Evolutionary conservation across 2,888 invertebrate species (phyloP).

Genomic region (Ichneumon xanthorius): DNA sequence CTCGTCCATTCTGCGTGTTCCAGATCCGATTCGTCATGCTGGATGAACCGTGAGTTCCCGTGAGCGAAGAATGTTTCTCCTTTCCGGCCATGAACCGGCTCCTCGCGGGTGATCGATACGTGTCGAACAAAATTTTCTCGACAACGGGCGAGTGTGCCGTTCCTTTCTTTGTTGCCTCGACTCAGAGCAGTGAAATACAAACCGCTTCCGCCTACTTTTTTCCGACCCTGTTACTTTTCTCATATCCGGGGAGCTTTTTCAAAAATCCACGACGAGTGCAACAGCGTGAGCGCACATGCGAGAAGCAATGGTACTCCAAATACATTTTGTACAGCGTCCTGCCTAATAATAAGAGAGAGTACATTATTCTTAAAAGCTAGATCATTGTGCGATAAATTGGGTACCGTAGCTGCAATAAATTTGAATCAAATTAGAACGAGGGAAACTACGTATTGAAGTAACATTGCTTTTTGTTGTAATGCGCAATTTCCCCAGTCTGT

Average conservation of each 20-base stretch:
- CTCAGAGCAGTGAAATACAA: neutral
- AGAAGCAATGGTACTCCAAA: no score
- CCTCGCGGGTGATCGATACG: conserved; percentile 22
- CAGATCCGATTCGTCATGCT: conserved; percentile 15
- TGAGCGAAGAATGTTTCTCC: conserved; percentile 4
- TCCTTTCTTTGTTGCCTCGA: neutral
- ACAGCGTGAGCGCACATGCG: neutral
- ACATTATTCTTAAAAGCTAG: neutral
- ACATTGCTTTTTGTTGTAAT: conserved; percentile 35
- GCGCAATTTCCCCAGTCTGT: conserved; percentile 5
- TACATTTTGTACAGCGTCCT: neutral
- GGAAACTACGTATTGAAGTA: conserved; percentile 17
- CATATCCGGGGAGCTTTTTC: neutral
- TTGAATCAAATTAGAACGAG: neutral
- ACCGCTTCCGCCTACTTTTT: neutral
- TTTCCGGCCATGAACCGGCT: neutral
- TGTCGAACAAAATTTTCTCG: neutral
- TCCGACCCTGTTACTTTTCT: neutral
- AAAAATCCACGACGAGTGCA: neutral
- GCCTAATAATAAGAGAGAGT: neutral
- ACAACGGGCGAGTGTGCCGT: neutral
- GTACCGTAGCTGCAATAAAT: neutral
- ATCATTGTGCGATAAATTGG: conserved; percentile 21
- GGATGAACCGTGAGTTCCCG: neutral
- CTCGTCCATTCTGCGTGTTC: neutral